These are phyloP conservation scores for Eulemur rufifrons DNA, from an alignment of 2,113 vertebrate genomes.

Conservation along the genomic window DNA sequence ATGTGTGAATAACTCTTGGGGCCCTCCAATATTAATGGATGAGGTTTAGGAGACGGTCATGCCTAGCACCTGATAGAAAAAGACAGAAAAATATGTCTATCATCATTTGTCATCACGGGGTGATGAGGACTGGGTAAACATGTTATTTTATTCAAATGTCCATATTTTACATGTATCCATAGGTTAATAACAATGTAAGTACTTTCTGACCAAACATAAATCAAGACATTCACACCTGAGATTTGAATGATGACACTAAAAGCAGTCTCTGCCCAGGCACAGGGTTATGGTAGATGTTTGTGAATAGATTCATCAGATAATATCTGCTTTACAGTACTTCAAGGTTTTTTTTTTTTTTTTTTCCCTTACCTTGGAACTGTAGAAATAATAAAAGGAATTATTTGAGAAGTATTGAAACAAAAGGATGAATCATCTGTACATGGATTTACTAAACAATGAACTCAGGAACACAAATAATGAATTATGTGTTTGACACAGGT, in stretches of 20 bases:
- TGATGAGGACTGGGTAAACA: background rate
- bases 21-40: background rate
- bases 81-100: background rate
- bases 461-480: background rate
- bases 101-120: background rate
- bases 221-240: background rate
- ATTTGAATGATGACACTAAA: background rate
- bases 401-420: background rate
- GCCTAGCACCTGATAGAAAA: background rate
- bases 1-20: background rate
- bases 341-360: background rate
- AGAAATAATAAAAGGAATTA: conserved; percentile 43
- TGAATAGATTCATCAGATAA: background rate
- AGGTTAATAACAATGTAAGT: background rate
- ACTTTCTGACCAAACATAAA: background rate
- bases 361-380: background rate
- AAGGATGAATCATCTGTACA: conserved; percentile 18
- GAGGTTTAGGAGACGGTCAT: background rate
- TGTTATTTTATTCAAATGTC: background rate
- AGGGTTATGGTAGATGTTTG: background rate
- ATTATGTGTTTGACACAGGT: background rate
- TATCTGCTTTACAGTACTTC: background rate
- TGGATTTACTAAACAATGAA: conserved; percentile 50
- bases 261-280: background rate
- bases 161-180: background rate